Evolutionary conservation across 2,797 vertebrate species (phyloP).

Genomic region (Pangasius mekongensis): DNA sequence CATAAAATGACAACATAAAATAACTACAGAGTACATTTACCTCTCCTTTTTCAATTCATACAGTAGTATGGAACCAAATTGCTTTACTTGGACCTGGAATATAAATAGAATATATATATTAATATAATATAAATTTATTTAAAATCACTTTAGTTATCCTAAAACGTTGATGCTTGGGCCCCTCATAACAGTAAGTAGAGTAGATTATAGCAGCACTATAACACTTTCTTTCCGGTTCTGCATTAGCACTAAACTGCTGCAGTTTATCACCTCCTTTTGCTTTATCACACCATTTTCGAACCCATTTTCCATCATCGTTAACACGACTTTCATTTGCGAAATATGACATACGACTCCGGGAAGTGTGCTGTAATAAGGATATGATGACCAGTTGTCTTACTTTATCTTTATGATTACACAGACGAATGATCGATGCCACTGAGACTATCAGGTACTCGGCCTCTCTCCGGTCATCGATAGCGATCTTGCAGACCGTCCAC

Average conservation of each 20-base stretch:
- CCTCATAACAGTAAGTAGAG: background rate
- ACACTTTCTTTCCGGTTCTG: background rate
- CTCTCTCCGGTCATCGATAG: constrained; percentile 2
- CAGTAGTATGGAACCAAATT: too few relatives aligned
- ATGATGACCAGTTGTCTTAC: constrained; percentile 4
- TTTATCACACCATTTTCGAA: background rate
- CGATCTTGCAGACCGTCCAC: constrained; percentile 4
- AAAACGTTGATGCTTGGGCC: background rate
- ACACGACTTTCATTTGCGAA: background rate
- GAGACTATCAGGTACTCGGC: background rate
- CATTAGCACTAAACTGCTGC: background rate
- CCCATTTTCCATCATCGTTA: background rate
- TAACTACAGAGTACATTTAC: background rate
- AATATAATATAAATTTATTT: background rate
- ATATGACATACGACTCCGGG: background rate
- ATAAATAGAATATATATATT: background rate
- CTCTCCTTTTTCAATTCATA: background rate
- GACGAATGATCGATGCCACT: constrained; percentile 12
- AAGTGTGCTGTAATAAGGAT: constrained; percentile 4
- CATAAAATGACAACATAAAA: background rate
- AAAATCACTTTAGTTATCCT: background rate
- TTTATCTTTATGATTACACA: constrained; percentile 16
- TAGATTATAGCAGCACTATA: background rate
- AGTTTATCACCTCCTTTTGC: constrained; percentile 1
- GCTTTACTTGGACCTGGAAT: background rate